phyloP scores from a whole-genome alignment of 1,140 invertebrate species.

The Vanessa tameamea region DNA sequence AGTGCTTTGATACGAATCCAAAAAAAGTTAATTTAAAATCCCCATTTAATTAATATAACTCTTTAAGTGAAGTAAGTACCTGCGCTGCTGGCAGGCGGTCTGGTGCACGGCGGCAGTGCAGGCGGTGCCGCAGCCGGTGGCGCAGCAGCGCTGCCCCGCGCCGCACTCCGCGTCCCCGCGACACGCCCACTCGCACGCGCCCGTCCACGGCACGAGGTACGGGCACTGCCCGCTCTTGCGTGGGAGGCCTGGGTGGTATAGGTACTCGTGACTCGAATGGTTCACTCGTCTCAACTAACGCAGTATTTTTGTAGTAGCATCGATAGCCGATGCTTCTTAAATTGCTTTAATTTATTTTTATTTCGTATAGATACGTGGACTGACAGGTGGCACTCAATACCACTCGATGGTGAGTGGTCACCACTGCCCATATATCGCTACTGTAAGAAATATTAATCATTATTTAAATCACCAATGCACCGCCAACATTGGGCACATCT shows the following conservation, averaged over 20 bases:
- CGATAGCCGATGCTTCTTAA: too few relatives aligned
- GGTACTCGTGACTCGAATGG: neutral
- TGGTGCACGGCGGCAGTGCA: slow-evolving; percentile 87
- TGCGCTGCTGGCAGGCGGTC: slow-evolving; percentile 88
- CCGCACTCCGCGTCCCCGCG: slow-evolving; percentile 88
- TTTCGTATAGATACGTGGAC: too few relatives aligned
- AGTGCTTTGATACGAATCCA: too few relatives aligned
- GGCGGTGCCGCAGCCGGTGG: slow-evolving; percentile 91
- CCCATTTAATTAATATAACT: too few relatives aligned
- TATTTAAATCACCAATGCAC: too few relatives aligned
- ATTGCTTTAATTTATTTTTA: too few relatives aligned
- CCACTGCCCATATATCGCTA: too few relatives aligned
- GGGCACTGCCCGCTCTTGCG: slow-evolving; percentile 90
- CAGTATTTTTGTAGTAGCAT: neutral
- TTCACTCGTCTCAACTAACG: neutral
- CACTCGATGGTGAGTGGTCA: too few relatives aligned
- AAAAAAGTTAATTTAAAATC: too few relatives aligned
- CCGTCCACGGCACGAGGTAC: slow-evolving; percentile 87
- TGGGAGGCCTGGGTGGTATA: slow-evolving; percentile 78
- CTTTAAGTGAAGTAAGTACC: slow-evolving; percentile 43
- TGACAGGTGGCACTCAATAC: too few relatives aligned
- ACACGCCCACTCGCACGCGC: slow-evolving; percentile 88
- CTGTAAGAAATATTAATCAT: too few relatives aligned
- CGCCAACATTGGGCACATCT: too few relatives aligned
- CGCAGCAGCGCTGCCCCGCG: slow-evolving; percentile 87